These are phyloP conservation scores for Lamellibrachia luymesi DNA, from an alignment of 1,140 invertebrate species.

Conservation along the genomic window DNA sequence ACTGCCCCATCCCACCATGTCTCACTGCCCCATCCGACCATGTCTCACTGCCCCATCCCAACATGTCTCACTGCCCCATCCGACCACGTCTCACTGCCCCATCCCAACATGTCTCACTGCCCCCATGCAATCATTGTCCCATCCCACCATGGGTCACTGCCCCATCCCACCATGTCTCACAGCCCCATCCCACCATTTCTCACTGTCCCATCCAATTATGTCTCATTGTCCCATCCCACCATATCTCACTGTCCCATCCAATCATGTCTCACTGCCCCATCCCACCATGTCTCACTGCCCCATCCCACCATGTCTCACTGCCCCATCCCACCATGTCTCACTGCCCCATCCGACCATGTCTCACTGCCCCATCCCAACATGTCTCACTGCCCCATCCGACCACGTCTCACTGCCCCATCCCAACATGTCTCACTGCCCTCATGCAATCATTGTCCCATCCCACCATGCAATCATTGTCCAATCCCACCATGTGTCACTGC, in stretches of 20 bases:
- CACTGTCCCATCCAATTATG: not conserved
- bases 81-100: no score
- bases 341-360: not conserved
- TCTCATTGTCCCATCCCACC: no score
- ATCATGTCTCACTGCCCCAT: no score
- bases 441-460: not conserved
- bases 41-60: not conserved
- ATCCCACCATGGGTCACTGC: not conserved
- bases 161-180: not conserved
- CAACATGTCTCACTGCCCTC: not conserved
- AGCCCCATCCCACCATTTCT: no score
- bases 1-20: not conserved
- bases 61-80: no score
- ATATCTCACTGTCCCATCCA: no score
- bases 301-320: no score
- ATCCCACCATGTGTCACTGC: not conserved
- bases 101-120: not conserved
- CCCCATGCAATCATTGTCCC: not conserved
- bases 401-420: not conserved
- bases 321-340: no score
- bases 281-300: no score
- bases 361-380: no score
- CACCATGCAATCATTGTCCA: not conserved
- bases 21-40: not conserved
- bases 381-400: not conserved